Evolutionary conservation across 2,888 invertebrate species (phyloP), one percentile per base, ranked within the genome.

Genomic region (Caenorhabditis sp.): DNA sequence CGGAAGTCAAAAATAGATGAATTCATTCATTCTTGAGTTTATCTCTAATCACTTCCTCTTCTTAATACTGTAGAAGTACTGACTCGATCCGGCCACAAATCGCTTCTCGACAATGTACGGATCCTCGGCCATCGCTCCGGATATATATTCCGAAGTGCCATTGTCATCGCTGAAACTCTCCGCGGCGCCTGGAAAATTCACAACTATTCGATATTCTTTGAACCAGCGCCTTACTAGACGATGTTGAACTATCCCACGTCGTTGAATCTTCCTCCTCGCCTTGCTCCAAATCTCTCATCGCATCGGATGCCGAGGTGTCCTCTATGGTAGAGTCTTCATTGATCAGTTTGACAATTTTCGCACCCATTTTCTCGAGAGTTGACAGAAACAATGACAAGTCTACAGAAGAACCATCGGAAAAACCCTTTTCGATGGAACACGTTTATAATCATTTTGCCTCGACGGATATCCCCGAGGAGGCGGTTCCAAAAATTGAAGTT

Each of bases 401-500:
- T n/a, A n/a, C n/a, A n/a, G n/a, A n/a, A n/a, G n/a, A n/a, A n/a
- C n/a, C n/a, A n/a, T n/a, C n/a, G n/a, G 31, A 35, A 8, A 8
- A 35, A 4, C 4, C 31, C 31, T 35, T 35, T 35, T 8, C 31
- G 31, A 38, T 31, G 31, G 31, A 4, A 38, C 38, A 10, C 38
- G 6, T 54, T 54, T 19, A 38, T n/a, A 22, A 22, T 19, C 19
- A 22, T 44, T 75, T 72, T 61, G 59, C 75, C 44, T 49, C 75
- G 7, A 28, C 75, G 75, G 75, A 75, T 56, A 63, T 54, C 75
- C 75, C 75, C 75, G 75, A 75, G 38, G 66, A 75, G 44, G 75
- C 75, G 66, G 56, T 56, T 75, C 58, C 75, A 75, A 75, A 75
- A 75, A 68, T 75, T 63, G n/a, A 24, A 5, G 14, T 64, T 26